Evolutionary conservation across 2,113 vertebrate genomes (phyloP).

Genomic region (Tragelaphus imberbis): DNA sequence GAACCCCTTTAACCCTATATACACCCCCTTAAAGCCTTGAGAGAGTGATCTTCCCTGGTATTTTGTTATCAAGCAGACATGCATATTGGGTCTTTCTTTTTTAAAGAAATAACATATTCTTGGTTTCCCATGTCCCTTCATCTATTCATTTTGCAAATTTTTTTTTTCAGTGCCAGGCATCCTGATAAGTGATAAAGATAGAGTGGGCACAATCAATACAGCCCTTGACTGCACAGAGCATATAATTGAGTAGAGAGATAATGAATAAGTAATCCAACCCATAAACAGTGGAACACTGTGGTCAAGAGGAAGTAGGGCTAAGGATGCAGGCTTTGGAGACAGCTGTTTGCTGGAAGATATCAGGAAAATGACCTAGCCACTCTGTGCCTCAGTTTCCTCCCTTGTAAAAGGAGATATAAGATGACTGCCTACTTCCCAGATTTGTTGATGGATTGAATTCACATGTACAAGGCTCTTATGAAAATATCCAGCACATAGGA

Average conservation of each 20-base stretch:
- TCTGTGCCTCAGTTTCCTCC: not conserved
- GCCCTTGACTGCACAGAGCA: not conserved
- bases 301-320: not conserved
- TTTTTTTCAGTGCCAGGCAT: not conserved
- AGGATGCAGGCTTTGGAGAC: not conserved
- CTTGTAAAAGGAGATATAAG: not conserved
- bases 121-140: not conserved
- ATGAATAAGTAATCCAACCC: not conserved
- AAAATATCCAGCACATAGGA: not conserved
- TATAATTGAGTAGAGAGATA: not conserved
- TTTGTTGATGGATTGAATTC: not conserved
- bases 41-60: not conserved
- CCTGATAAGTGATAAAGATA: not conserved
- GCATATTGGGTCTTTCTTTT: not conserved
- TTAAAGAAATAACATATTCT: not conserved
- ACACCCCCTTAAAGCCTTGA: not conserved
- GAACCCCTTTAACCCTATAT: too few relatives aligned
- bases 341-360: not conserved
- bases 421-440: not conserved
- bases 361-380: not conserved
- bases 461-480: not conserved
- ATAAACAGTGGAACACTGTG: not conserved
- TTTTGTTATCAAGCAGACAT: not conserved
- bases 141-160: not conserved
- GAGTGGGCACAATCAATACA: not conserved